Evolutionary conservation across 2,888 invertebrate genomes (phyloP).

Genomic region (Steinernema hermaphroditum): DNA sequence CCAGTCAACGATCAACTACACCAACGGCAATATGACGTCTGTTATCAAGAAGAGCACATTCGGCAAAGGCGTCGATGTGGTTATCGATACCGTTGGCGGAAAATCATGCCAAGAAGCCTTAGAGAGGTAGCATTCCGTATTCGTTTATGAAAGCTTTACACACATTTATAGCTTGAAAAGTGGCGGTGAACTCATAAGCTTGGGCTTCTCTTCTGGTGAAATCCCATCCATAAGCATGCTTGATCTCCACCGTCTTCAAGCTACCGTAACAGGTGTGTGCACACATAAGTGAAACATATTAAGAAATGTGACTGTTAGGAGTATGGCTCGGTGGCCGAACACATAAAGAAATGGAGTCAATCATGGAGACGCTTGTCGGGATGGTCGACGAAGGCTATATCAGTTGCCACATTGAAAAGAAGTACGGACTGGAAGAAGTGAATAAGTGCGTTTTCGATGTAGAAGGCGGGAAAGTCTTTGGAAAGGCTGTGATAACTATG

Average conservation of each 20-base stretch:
- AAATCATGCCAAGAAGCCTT: conserved; percentile 72
- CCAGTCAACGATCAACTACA: conserved; percentile 73
- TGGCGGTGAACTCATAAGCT: conserved; percentile 71
- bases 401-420: conserved; percentile 68
- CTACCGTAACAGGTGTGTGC: conserved; percentile 44
- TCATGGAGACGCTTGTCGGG: conserved; percentile 72
- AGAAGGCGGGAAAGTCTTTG: conserved; percentile 39
- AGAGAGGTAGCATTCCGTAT: conserved; percentile 72
- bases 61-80: conserved; percentile 73
- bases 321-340: conserved; percentile 47
- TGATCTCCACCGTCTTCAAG: conserved; percentile 52
- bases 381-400: conserved; percentile 74
- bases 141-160: neutral
- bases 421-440: conserved; percentile 36
- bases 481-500: conserved; percentile 42
- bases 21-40: conserved; percentile 70
- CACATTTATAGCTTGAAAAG: conserved; percentile 69
- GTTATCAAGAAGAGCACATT: conserved; percentile 72
- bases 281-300: no score
- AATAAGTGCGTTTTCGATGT: conserved; percentile 39
- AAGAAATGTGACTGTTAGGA: no score
- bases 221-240: conserved; percentile 69
- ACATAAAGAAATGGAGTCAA: conserved; percentile 37
- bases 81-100: conserved; percentile 75
- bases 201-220: conserved; percentile 71